phyloP scores from a whole-genome alignment of 1,140 invertebrate genomes.

The Alviniconcha marisindica region DNA sequence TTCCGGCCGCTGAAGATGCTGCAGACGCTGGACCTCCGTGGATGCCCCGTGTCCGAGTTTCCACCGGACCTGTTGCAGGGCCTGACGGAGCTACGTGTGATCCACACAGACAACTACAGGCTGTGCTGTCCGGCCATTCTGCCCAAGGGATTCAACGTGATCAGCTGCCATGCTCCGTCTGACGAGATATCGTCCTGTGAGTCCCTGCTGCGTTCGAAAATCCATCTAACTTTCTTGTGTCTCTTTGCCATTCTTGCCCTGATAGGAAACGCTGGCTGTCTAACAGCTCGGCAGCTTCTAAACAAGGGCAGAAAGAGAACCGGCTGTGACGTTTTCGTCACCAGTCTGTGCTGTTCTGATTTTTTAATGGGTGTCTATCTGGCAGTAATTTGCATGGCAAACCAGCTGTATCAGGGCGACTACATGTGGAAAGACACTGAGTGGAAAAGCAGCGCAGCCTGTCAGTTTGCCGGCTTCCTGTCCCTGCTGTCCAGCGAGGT shows the following conservation, averaged over 20 bases:
- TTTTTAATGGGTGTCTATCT: constrained; percentile 67
- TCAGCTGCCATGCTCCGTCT: neutral
- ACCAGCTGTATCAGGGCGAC: constrained; percentile 56
- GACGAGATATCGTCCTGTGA: constrained; percentile 3
- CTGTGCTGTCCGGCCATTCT: constrained; percentile 15
- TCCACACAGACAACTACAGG: neutral
- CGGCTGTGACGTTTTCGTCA: constrained; percentile 47
- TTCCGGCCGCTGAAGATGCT: neutral
- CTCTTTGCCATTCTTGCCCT: constrained; percentile 44
- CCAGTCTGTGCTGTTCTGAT: constrained; percentile 59
- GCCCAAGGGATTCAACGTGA: too few species aligned
- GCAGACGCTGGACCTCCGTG: neutral
- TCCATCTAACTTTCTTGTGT: constrained; percentile 43
- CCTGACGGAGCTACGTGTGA: neutral
- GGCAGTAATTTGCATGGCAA: constrained; percentile 61
- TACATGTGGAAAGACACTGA: constrained; percentile 53
- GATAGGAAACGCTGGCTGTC: constrained; percentile 48
- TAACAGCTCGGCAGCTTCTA: constrained; percentile 39
- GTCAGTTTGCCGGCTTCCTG: constrained; percentile 59
- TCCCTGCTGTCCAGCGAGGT: constrained; percentile 58
- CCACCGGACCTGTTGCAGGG: neutral
- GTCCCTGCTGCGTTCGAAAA: constrained; percentile 38
- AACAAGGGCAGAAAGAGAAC: constrained; percentile 37
- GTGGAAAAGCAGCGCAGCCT: constrained; percentile 55
- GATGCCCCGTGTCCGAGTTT: constrained; percentile 1